Evolutionary conservation across 1,140 invertebrate genomes (phyloP).

Genomic region (Cherax destructor): DNA sequence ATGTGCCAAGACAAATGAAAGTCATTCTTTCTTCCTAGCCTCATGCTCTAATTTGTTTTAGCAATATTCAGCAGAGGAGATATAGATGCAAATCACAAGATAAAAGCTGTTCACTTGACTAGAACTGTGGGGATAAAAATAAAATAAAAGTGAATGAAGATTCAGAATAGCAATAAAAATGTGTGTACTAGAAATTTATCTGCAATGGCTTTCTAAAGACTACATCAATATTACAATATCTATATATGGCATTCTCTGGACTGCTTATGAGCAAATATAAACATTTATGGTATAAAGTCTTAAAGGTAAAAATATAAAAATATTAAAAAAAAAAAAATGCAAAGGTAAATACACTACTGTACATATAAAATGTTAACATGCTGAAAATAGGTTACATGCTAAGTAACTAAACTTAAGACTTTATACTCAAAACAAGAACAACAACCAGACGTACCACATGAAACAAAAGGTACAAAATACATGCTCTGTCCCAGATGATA

Average conservation of each 20-base stretch:
- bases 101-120: background rate
- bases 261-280: background rate
- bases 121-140: background rate
- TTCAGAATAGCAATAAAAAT: background rate
- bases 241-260: background rate
- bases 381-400: background rate
- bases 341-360: background rate
- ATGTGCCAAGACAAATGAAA: background rate
- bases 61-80: background rate
- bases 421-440: background rate
- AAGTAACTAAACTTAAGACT: background rate
- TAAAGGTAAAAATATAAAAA: background rate
- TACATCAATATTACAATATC: background rate
- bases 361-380: background rate
- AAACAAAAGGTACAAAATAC: background rate
- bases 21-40: background rate
- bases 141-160: background rate
- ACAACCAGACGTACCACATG: background rate
- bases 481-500: conserved; percentile 21
- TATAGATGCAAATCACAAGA: background rate
- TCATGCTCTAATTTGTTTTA: background rate
- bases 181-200: background rate
- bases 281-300: conserved; percentile 8
- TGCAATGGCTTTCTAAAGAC: background rate
- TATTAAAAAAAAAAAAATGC: background rate